Base-by-base conservation (phyloP, 1,140 invertebrate genomes). In the Calycopis cecrops region DNA sequence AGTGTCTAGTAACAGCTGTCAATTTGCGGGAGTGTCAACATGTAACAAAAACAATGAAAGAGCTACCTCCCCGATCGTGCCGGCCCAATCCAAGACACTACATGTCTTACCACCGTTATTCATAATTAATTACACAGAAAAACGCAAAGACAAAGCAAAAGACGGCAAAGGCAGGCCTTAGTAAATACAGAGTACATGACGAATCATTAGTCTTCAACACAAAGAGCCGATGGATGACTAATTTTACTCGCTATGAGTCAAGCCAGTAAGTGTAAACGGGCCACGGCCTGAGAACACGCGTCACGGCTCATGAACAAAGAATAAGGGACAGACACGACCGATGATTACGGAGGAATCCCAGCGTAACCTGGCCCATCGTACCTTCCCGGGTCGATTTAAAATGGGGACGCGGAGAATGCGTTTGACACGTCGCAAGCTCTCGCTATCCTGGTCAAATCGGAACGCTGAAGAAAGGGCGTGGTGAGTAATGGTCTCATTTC, bases 261-360 rank as follows among this genome's bases (percentile, higher is more conserved):
- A 58, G 59, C 64, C 2, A 28, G 21, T 28, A 74, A 56, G 62
- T 62, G 53, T 59, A 60, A 76, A 73, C 70, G 58, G 60, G 64
- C 54, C 74, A 63, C 52, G 59, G 50, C 66, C 57, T 74, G 75
- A 72, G 77, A 80, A 79, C 69, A 44, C 51, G 69, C 76, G 79
- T 71, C 74, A 78, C 76, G 79, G 71, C 74, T 55, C 65, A 62
- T 75, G 75, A 76, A 75, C 79, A 83, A 76, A 74, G 73, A 75
- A 77, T 78, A 72, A 82, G 70, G 74, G 69, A 67, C 66, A 70
- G 59, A 64, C 58, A 69, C 48, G 40, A 50, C 48, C 51, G 38
- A 52, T 52, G 17, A 52, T 52, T 40, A 8, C 40, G 37, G 37
- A 52, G 70, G 72, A 78, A 78, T 69, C 66, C 73, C 71, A 67